These are phyloP conservation scores for Pristionchus mayeri DNA, from an alignment of 2,888 invertebrate genomes.

Conservation along the genomic window DNA sequence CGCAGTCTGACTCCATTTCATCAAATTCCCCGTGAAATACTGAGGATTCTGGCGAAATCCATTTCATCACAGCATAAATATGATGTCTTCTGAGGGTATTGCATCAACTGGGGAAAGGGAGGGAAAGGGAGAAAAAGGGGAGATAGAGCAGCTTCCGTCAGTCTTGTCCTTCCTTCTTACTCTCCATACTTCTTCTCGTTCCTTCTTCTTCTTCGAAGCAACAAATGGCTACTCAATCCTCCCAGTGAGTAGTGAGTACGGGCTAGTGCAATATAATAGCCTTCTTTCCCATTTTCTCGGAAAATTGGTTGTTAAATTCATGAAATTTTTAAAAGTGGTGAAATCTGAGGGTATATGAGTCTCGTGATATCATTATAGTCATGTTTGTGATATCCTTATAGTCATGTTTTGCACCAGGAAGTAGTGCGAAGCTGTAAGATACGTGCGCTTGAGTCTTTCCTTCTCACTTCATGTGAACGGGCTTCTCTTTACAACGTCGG, in stretches of 20 bases:
- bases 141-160: constrained; percentile 40
- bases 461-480: not conserved
- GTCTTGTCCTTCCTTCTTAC: constrained; percentile 31
- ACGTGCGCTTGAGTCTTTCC: constrained; percentile 10
- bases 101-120: constrained; percentile 39
- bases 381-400: not conserved
- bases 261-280: too few relatives aligned
- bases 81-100: constrained; percentile 24
- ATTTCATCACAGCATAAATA: constrained; percentile 41
- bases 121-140: constrained; percentile 14
- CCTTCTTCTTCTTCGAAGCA: not conserved
- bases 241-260: constrained; percentile 29
- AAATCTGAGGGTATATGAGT: too few relatives aligned
- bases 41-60: not conserved
- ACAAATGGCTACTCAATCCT: constrained; percentile 32
- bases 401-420: not conserved
- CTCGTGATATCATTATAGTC: too few relatives aligned
- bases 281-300: too few relatives aligned
- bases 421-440: not conserved
- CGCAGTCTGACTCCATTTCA: constrained; percentile 3
- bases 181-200: constrained; percentile 16
- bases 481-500: constrained; percentile 2
- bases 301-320: too few relatives aligned
- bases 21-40: not conserved
- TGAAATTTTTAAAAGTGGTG: too few relatives aligned